Conservation (phyloP, 1,140 invertebrate species). For the Drosophila truncata region DNA sequence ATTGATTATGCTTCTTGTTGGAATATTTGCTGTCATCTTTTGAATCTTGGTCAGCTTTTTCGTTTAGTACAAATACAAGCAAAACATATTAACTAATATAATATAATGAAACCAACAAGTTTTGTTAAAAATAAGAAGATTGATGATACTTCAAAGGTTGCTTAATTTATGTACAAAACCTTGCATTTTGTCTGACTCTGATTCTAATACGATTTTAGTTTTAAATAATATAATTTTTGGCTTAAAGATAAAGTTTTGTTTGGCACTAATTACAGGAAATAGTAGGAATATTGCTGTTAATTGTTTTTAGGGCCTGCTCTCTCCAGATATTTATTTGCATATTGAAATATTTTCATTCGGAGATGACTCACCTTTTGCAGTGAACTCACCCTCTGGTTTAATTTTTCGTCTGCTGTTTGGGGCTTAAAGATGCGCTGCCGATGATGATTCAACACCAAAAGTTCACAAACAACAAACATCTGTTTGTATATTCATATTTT, state of each 20-base stretch:
- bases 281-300: not conserved
- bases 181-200: slow-evolving; percentile 1
- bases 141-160: slow-evolving; percentile 13
- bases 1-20: slow-evolving; percentile 10
- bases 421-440: slow-evolving; percentile 30
- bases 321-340: slow-evolving; percentile 1
- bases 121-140: slow-evolving; percentile 5
- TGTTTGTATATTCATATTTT: slow-evolving; percentile 10
- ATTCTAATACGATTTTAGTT: not conserved
- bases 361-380: slow-evolving; percentile 33
- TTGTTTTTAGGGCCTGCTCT: not conserved
- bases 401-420: slow-evolving; percentile 16
- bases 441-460: slow-evolving; percentile 33
- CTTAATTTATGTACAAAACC: not conserved
- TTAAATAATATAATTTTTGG: not conserved
- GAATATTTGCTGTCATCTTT: slow-evolving; percentile 6
- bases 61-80: not conserved
- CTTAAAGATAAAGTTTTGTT: not conserved
- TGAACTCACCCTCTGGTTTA: slow-evolving; percentile 38
- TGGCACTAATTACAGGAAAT: not conserved
- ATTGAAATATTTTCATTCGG: not conserved
- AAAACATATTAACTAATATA: slow-evolving; percentile 12
- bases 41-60: not conserved
- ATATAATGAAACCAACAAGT: not conserved
- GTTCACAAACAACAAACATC: slow-evolving; percentile 26